A percentile compares a stretch with the other conserved stretches of the same genome.
Evolutionary conservation across 2,888 invertebrate genomes (phyloP).

Genomic region (Diarsia dahlii): DNA sequence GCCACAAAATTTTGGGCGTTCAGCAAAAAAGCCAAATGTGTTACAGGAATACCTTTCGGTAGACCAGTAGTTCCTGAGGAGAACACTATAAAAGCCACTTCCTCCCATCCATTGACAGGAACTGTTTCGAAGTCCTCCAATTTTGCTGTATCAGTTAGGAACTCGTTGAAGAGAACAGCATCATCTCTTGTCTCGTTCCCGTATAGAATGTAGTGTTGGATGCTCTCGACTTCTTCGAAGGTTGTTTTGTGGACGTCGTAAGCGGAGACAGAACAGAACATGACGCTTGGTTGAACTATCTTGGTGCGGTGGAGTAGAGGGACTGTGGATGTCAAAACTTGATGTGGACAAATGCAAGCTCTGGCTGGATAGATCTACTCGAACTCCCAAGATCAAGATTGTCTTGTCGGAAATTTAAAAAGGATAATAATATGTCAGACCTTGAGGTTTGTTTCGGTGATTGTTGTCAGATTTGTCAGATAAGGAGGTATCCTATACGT

Average conservation of each 20-base stretch:
- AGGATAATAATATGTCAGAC: too few relatives aligned
- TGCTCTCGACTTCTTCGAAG: constrained; percentile 28
- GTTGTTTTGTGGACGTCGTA: constrained; percentile 56
- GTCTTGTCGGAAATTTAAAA: too few relatives aligned
- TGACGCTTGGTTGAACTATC: constrained; percentile 65
- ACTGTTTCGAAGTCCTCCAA: constrained; percentile 60
- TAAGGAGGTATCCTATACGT: too few relatives aligned
- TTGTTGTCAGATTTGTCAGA: too few relatives aligned
- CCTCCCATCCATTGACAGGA: constrained; percentile 67
- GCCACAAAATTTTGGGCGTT: constrained; percentile 6
- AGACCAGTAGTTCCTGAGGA: constrained; percentile 74
- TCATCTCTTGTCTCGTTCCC: constrained; percentile 45
- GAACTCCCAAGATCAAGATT: too few relatives aligned
- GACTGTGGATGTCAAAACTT: constrained; percentile 45
- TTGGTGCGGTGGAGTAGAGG: constrained; percentile 64
- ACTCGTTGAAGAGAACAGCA: constrained; percentile 56
- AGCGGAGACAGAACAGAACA: constrained; percentile 66
- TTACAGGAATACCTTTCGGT: constrained; percentile 71
- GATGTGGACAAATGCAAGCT: background rate
- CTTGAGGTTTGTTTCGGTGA: too few relatives aligned
- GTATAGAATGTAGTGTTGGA: constrained; percentile 62
- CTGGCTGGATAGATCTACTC: background rate
- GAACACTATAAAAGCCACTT: constrained; percentile 62
- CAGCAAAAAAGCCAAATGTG: constrained; percentile 62
- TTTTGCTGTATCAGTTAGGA: constrained; percentile 51